Evolutionary conservation across 2,113 vertebrate species (phyloP).

Genomic region (Xiphophorus maculatus): DNA sequence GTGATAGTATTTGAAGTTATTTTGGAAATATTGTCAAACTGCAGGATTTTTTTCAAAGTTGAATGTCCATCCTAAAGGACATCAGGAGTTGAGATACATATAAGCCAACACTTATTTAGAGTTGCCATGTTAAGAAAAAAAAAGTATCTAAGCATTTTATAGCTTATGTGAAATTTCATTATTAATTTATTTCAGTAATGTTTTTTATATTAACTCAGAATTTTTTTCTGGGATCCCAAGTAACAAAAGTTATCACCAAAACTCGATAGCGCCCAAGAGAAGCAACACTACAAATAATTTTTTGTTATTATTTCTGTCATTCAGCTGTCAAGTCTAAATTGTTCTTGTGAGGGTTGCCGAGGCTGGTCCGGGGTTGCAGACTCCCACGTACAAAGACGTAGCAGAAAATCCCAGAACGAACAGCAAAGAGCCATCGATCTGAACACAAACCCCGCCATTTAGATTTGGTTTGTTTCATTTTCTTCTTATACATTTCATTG

Average conservation of each 20-base stretch:
- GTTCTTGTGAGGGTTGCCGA: neutral
- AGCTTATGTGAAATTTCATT: too few species aligned
- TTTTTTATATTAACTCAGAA: too few species aligned
- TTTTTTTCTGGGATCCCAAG: neutral
- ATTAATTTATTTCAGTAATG: too few species aligned
- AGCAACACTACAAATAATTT: neutral
- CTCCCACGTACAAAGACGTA: neutral
- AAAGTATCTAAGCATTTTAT: too few species aligned
- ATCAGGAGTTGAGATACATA: too few species aligned
- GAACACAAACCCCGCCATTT: neutral
- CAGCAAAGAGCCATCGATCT: neutral
- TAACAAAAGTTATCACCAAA: conserved; percentile 33
- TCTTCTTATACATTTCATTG: conserved; percentile 33
- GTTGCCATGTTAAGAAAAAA: too few species aligned
- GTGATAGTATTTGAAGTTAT: too few species aligned
- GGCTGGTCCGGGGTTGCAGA: neutral
- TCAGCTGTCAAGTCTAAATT: conserved; percentile 32
- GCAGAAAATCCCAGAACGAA: neutral
- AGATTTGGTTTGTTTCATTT: conserved; percentile 30
- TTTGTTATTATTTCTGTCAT: conserved; percentile 39
- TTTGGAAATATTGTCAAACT: too few species aligned
- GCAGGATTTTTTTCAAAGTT: too few species aligned
- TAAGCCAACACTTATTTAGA: too few species aligned
- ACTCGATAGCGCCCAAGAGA: conserved; percentile 8
- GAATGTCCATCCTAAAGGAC: too few species aligned